Evolutionary conservation across 2,888 invertebrate species (phyloP), one percentile per base, ranked within the genome.

Genomic region (Blomia tropicalis): DNA sequence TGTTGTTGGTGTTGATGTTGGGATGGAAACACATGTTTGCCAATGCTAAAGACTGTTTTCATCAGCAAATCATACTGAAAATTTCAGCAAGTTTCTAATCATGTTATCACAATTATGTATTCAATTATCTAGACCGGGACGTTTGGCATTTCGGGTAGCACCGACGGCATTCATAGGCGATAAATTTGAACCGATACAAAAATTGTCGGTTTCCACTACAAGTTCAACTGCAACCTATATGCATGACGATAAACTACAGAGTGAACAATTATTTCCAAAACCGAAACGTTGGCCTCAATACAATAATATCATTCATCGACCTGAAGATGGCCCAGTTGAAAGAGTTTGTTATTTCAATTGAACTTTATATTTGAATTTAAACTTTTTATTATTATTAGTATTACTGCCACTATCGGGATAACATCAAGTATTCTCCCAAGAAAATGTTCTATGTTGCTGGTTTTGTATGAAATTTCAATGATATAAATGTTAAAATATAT

Each of bases 391-490:
- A 36, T 63, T 51, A 27, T 43, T 31, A 64, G 30, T 66, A 47
- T 43, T 63, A 69, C 71, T 90, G 89, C 69, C 90, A 93, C 74
- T 80, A 83, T 77, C 82, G 83, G 70, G 75, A 79, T 19, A 85
- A 90, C 71, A 80, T 95, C 51, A 89, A 89, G 75, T 91, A 92
- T 72, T 88, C 88, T 71, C 85, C 85, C 0, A 82, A 85, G 71
- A 95, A 91, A 73, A 82, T 95, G 81, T 92, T 90, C 89, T 92
- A 91, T 69, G 79, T 91, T 47, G 88, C 92, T 41, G 66, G 67
- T 58, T 62, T 62, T 56, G 62, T 62, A 29, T 22, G 54, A 17
- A 2, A 68, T 74, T 36, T 58, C 32, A 22, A 41, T 43, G 43
- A 14, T 4, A 32, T 43, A 14, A 23, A 27, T n/a, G 7, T 27